Conservation (phyloP, 2,113 vertebrate species). For the Trichechus manatus region DNA sequence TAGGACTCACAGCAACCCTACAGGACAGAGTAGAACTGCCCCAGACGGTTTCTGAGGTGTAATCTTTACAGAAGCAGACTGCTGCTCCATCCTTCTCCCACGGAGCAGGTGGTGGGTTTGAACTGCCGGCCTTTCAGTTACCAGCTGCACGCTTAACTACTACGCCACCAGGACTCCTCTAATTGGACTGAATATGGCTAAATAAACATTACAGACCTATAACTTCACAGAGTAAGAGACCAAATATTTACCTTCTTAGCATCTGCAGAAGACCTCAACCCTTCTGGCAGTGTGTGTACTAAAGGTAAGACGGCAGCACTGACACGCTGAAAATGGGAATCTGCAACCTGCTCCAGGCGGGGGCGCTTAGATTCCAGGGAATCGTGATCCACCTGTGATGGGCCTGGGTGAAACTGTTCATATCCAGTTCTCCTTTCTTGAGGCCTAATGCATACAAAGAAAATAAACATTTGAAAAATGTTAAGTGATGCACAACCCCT, state of each 20-base stretch:
- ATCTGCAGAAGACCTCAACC: slow-evolving; percentile 92
- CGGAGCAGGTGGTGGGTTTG: too few species aligned
- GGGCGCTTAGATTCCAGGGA: slow-evolving; percentile 95
- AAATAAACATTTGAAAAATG: background rate
- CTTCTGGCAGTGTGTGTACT: slow-evolving; percentile 93
- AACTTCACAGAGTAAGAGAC: slow-evolving; percentile 44
- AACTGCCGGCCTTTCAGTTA: too few species aligned
- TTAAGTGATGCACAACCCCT: background rate
- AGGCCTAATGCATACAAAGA: slow-evolving; percentile 89
- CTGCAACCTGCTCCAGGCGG: slow-evolving; percentile 94
- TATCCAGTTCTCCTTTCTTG: slow-evolving; percentile 97
- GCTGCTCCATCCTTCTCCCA: too few species aligned
- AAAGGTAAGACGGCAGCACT: slow-evolving; percentile 91
- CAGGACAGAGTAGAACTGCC: too few species aligned
- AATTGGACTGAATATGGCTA: background rate
- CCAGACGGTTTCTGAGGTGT: too few species aligned
- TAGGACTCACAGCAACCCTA: too few species aligned
- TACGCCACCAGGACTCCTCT: too few species aligned
- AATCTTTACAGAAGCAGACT: too few species aligned
- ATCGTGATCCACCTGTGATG: slow-evolving; percentile 93
- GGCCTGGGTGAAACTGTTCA: slow-evolving; percentile 93
- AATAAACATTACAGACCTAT: slow-evolving; percentile 54
- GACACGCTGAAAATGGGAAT: slow-evolving; percentile 93
- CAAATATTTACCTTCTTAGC: slow-evolving; percentile 94
- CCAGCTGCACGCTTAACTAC: too few species aligned